Evolutionary conservation across 1,140 invertebrate genomes (phyloP).

Genomic region (Eubasilissa regina): DNA sequence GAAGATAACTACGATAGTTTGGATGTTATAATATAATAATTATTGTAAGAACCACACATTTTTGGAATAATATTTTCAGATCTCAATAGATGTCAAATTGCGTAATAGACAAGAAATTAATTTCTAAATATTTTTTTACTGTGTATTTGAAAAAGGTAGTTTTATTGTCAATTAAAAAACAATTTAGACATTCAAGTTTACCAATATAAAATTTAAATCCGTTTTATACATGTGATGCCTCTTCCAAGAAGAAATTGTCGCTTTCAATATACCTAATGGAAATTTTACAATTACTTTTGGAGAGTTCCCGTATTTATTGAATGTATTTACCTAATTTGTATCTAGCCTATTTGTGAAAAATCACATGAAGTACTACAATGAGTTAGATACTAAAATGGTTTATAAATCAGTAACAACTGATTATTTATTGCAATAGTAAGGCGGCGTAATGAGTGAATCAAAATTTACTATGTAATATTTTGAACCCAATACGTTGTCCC

Average conservation of each 20-base stretch:
- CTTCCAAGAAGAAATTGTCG: neutral
- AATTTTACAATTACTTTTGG: neutral
- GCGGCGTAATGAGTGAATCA: too few species aligned
- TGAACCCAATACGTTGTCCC: too few species aligned
- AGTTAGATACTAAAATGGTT: constrained; percentile 5
- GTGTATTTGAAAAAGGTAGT: constrained; percentile 18
- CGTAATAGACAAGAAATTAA: constrained; percentile 13
- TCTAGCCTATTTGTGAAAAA: too few species aligned
- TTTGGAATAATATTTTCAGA: constrained; percentile 35
- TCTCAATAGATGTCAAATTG: constrained; percentile 36
- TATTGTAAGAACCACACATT: constrained; percentile 7
- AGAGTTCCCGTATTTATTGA: constrained; percentile 10
- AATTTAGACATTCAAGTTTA: constrained; percentile 4
- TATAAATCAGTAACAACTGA: too few species aligned
- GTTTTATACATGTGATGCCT: neutral
- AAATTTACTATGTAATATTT: too few species aligned
- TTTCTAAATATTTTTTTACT: constrained; percentile 40
- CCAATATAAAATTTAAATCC: neutral
- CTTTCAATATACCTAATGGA: neutral
- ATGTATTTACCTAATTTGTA: neutral
- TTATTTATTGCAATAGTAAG: too few species aligned
- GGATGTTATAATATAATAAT: constrained; percentile 4
- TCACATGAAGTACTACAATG: neutral
- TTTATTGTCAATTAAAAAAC: constrained; percentile 28
- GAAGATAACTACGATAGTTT: neutral